Base-by-base conservation (phyloP, 2,888 invertebrate genomes). In the Chalcosyrphus nemorum region DNA sequence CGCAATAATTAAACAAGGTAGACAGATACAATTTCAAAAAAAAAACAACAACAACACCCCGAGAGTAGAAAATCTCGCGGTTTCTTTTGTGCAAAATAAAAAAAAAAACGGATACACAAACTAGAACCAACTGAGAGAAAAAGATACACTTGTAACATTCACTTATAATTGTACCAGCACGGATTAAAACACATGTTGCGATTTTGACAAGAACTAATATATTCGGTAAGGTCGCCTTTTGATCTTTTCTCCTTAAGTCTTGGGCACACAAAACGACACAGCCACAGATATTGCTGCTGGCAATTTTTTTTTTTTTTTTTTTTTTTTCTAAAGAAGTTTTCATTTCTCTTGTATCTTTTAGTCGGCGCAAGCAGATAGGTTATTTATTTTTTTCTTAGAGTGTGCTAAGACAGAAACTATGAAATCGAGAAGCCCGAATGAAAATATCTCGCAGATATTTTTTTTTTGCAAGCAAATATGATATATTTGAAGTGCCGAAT, bases 151-250 rank as follows among this genome's bases (percentile, higher is more conserved):
- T 86, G 81, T 84, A 81, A 71, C 68, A 76, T 74, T 74, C 74
- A 71, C 81, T 81, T 72, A 81, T 85, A 86, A 86, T 85, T 85
- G 59, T 77, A 78, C 35, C 71, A 57, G 65, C 65, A 70, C 38
- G 86, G 86, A 87, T 86, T 86, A 85, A 86, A 88, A 88, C 89
- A 89, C 89, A 89, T 89, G 90, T 90, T 89, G 89, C 87, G 89
- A 87, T 87, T 88, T 89, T 91, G 91, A 91, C 91, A 91, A 90
- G 89, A 91, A 91, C 90, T 90, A 91, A 91, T 91, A 88, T 88
- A 89, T 89, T 89, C 88, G 88, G 88, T 89, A 89, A 89, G 90
- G 89, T 89, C 88, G 89, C 87, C 90, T 89, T 89, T 90, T 90
- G 90, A 89, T 89, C 81, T 77, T 86, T 85, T 76, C 38, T 56